Evolutionary conservation across 1,140 invertebrate genomes (phyloP).

Genomic region (Meloidogyne hapla): DNA sequence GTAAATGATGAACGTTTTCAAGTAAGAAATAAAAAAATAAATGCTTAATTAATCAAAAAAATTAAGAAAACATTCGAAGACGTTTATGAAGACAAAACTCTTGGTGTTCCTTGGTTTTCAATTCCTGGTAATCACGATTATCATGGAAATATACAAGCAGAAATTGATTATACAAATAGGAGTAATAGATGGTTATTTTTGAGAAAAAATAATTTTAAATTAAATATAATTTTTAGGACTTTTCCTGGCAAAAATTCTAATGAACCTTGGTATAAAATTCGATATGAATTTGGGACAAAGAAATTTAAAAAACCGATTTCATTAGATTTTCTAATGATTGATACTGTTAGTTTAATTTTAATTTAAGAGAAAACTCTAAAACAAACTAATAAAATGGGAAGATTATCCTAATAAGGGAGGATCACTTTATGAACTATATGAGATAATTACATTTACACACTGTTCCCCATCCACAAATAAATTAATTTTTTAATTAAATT

Average conservation of each 20-base stretch:
- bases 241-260: constrained; percentile 20
- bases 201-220: constrained; percentile 9
- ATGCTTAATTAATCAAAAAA: neutral
- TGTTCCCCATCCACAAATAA: no score
- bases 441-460: no score
- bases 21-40: constrained; percentile 21
- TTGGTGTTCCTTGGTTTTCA: constrained; percentile 65
- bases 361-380: no score
- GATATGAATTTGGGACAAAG: constrained; percentile 16
- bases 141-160: constrained; percentile 64
- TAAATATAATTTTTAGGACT: constrained; percentile 61
- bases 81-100: constrained; percentile 41
- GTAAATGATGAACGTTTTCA: constrained; percentile 46
- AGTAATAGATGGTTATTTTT: constrained; percentile 39
- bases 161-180: constrained; percentile 63
- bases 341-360: constrained; percentile 22
- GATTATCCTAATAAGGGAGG: no score
- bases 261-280: constrained; percentile 10
- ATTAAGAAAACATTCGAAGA: constrained; percentile 45
- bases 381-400: no score
- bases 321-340: constrained; percentile 31
- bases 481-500: no score
- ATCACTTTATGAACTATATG: no score
- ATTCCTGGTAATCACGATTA: constrained; percentile 68
- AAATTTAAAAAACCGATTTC: neutral